Evolutionary conservation across 2,113 vertebrate genomes (phyloP).

Genomic region (Pavo muticus): DNA sequence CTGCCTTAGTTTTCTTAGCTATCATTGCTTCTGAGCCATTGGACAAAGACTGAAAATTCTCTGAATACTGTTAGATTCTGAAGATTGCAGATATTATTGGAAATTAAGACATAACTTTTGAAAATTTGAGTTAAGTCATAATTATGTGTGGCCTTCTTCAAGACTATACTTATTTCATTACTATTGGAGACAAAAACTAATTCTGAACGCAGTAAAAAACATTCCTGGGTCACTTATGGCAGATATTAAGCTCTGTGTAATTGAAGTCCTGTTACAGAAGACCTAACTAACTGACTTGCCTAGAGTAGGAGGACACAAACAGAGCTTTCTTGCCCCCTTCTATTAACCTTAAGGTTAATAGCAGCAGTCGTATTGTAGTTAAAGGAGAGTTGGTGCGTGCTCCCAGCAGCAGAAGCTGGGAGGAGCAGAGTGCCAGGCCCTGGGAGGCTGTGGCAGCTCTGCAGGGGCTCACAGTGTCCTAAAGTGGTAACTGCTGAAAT

Average conservation of each 20-base stretch:
- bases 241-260: background rate
- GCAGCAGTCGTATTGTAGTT: background rate
- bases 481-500: background rate
- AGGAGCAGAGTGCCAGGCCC: too few species aligned
- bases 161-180: background rate
- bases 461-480: background rate
- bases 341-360: background rate
- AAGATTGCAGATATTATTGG: background rate
- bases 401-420: background rate
- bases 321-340: background rate
- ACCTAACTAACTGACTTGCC: background rate
- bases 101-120: background rate
- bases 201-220: background rate
- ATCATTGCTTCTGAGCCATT: background rate
- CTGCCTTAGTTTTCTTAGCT: background rate
- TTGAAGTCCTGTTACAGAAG: accelerated
- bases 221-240: background rate
- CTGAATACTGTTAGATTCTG: background rate
- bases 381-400: background rate
- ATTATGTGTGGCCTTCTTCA: background rate
- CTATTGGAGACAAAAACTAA: background rate
- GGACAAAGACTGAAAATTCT: background rate
- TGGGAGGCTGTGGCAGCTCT: background rate
- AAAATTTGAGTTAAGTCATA: background rate
- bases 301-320: background rate